Evolutionary conservation across 2,113 vertebrate species (phyloP).

Genomic region (Columba livia): DNA sequence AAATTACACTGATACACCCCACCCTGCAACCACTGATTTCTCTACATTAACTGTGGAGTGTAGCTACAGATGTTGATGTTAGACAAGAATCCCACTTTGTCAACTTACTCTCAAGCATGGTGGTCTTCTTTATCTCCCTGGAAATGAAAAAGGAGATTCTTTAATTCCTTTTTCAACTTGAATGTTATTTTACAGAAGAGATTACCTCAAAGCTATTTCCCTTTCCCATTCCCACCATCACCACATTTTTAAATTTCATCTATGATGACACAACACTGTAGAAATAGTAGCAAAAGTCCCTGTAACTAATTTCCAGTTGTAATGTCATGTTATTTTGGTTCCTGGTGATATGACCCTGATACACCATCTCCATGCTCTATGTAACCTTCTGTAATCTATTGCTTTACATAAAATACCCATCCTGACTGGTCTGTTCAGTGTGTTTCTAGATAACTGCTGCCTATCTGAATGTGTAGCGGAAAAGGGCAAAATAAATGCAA

Average conservation of each 20-base stretch:
- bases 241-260: background rate
- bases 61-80: background rate
- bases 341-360: background rate
- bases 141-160: background rate
- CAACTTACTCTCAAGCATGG: accelerated
- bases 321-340: background rate
- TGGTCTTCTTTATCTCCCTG: background rate
- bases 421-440: background rate
- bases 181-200: background rate
- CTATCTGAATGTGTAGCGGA: background rate
- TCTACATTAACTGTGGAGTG: background rate
- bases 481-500: background rate
- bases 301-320: background rate
- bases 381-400: background rate
- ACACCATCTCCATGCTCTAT: background rate
- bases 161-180: background rate
- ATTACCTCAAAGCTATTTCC: background rate
- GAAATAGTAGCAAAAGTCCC: background rate
- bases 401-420: background rate
- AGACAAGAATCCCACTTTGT: background rate
- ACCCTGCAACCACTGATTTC: background rate
- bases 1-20: background rate
- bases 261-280: background rate
- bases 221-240: background rate
- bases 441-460: background rate